Evolutionary conservation across 2,797 vertebrate genomes (phyloP).

Genomic region (Tragelaphus oryx): DNA sequence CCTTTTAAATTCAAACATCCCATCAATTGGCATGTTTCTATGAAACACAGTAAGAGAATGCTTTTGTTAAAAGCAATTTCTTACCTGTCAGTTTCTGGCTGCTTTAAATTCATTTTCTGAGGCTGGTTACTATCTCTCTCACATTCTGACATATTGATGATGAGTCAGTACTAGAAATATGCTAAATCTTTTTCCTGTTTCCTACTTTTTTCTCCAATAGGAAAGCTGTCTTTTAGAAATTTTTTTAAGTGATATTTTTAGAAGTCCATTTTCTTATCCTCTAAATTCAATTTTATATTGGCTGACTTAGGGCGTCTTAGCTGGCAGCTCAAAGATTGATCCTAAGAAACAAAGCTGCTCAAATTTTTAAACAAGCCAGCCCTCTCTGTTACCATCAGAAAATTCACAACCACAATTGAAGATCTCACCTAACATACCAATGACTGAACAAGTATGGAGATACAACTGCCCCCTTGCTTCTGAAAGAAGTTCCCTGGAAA

Average conservation of each 20-base stretch:
- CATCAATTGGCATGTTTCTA: background rate
- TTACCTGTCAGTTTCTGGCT: background rate
- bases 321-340: background rate
- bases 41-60: background rate
- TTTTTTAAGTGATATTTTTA: background rate
- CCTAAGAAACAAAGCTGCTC: background rate
- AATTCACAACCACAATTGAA: background rate
- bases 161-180: background rate
- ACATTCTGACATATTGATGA: background rate
- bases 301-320: background rate
- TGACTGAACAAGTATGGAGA: background rate
- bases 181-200: background rate
- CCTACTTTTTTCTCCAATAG: background rate
- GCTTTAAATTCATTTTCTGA: background rate
- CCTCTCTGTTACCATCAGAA: background rate
- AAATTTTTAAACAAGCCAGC: background rate
- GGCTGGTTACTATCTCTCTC: background rate
- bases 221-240: background rate
- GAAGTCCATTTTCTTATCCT: background rate
- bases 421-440: background rate
- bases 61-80: background rate
- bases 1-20: background rate
- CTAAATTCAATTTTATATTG: background rate
- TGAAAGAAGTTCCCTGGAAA: background rate
- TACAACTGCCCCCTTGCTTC: background rate